These are phyloP conservation scores for Tupaia tana DNA, from an alignment of 2,113 vertebrate genomes.

Conservation along the genomic window DNA sequence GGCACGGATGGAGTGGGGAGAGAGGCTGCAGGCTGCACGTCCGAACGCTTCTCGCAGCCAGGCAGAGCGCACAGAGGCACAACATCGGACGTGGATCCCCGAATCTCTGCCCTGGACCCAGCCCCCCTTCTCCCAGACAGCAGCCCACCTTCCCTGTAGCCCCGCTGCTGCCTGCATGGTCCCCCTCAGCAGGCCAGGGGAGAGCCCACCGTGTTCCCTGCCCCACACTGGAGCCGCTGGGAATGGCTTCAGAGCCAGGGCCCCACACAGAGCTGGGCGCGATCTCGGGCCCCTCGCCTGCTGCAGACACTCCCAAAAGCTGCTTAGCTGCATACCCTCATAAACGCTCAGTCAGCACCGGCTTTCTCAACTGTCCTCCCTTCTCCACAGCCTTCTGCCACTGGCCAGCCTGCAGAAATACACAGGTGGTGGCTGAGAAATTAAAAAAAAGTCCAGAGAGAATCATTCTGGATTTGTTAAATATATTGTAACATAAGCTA, in stretches of 20 bases:
- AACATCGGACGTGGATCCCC: not conserved
- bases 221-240: not conserved
- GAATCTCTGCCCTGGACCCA: not conserved
- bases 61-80: not conserved
- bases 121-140: fast-evolving
- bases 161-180: not conserved
- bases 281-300: too few relatives aligned
- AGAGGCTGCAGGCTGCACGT: too few relatives aligned
- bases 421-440: not conserved
- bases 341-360: not conserved
- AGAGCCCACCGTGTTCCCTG: too few relatives aligned
- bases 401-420: not conserved
- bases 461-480: not conserved
- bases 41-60: not conserved
- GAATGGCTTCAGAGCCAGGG: too few relatives aligned
- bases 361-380: not conserved
- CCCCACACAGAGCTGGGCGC: too few relatives aligned
- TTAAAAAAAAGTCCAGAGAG: not conserved
- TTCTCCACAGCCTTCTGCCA: not conserved
- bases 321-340: too few relatives aligned
- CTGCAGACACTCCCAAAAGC: too few relatives aligned
- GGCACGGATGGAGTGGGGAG: not conserved
- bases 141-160: not conserved
- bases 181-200: too few relatives aligned
- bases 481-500: not conserved